phyloP scores from a whole-genome alignment of 2,797 vertebrate genomes.

The Monodelphis domestica region DNA sequence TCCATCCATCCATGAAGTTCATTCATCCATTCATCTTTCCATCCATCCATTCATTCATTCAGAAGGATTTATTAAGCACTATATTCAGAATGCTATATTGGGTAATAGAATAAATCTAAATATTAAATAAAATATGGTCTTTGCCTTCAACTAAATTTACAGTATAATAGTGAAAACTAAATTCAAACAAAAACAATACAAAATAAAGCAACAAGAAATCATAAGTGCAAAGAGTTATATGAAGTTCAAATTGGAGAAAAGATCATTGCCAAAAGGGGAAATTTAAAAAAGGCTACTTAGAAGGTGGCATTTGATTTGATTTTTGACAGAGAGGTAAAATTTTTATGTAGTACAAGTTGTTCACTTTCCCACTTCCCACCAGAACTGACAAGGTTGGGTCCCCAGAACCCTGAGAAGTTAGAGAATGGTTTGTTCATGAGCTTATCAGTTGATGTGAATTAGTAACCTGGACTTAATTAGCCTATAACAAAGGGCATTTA shows the following conservation, averaged over 20 bases:
- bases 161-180: neutral
- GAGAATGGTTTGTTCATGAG: neutral
- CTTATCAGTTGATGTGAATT: neutral
- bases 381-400: neutral
- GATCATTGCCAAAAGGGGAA: neutral
- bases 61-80: conserved; percentile 27
- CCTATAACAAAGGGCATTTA: neutral
- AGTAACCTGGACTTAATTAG: neutral
- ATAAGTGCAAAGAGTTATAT: neutral
- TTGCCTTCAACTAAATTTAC: neutral
- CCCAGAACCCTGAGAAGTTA: neutral
- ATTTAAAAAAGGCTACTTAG: too few relatives aligned
- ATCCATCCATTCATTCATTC: conserved; percentile 46
- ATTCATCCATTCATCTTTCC: conserved; percentile 1
- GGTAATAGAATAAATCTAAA: neutral
- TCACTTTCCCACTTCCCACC: neutral
- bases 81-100: conserved; percentile 2
- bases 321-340: neutral
- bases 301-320: neutral
- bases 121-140: conserved; percentile 14
- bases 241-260: neutral
- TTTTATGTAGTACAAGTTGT: neutral
- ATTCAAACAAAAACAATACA: neutral
- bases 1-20: neutral
- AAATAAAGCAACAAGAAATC: conserved; percentile 10